phyloP scores from a whole-genome alignment of 2,113 vertebrate species.

The Nibea albiflora region DNA sequence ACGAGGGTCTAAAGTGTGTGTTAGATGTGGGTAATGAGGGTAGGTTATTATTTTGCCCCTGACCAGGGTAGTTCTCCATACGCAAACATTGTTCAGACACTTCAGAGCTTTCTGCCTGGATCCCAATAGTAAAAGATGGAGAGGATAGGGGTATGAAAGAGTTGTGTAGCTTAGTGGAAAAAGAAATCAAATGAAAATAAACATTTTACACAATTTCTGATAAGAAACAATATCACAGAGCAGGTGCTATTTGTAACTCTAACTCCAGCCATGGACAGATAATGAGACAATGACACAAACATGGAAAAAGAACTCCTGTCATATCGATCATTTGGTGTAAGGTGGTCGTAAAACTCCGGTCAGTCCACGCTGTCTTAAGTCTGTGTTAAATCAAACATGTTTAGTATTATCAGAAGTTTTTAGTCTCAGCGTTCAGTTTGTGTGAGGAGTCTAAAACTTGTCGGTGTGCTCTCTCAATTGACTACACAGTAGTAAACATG shows the following conservation, averaged over 20 bases:
- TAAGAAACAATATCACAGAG: background rate
- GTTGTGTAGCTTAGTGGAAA: background rate
- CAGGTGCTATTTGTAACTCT: background rate
- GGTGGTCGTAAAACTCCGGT: no score
- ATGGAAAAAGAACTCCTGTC: background rate
- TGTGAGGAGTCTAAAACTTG: no score
- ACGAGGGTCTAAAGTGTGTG: conserved; percentile 67
- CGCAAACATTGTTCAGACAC: conserved; percentile 63
- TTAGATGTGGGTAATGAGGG: conserved; percentile 79
- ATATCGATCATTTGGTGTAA: no score
- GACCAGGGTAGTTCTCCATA: conserved; percentile 35
- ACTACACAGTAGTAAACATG: no score
- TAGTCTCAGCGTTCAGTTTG: no score
- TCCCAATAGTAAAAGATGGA: conserved; percentile 12
- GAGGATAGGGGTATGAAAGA: conserved; percentile 17
- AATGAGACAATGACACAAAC: background rate
- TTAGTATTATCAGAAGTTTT: no score
- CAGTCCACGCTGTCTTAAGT: no score
- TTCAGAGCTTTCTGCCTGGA: conserved; percentile 51
- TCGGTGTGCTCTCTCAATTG: no score
- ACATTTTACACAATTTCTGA: background rate
- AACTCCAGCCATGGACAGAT: background rate
- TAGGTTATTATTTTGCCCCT: conserved; percentile 57
- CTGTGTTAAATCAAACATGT: no score
- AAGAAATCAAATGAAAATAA: background rate